A percentile compares a stretch with the other conserved stretches of the same genome.
phyloP scores from a whole-genome alignment of 2,797 vertebrate species.

The Pantherophis alleghaniensis region DNA sequence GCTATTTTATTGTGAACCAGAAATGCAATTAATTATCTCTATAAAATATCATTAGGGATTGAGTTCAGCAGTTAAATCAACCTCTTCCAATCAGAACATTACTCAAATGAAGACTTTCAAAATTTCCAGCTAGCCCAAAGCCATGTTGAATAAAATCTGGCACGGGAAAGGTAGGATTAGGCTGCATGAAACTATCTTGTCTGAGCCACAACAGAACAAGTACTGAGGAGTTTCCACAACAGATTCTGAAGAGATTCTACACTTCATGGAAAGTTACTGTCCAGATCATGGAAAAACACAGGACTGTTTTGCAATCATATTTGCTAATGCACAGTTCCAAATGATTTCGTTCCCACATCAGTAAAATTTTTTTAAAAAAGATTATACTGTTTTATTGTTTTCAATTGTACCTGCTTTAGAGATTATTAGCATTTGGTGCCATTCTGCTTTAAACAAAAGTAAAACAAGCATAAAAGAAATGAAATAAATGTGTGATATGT shows the following conservation, averaged over 20 bases:
- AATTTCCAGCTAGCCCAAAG: not conserved
- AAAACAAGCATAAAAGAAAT: not conserved
- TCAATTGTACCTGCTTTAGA: not conserved
- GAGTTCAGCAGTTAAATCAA: not conserved
- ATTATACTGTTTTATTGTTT: not conserved
- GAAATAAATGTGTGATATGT: not conserved
- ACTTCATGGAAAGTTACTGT: conserved; percentile 5
- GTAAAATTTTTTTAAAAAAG: too few species aligned
- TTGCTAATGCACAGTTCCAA: not conserved
- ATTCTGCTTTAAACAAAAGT: not conserved
- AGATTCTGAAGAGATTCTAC: not conserved
- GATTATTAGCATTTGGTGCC: not conserved
- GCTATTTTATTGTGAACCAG: not conserved
- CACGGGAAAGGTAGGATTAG: not conserved
- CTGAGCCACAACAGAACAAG: not conserved
- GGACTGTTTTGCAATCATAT: not conserved
- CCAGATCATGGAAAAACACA: not conserved
- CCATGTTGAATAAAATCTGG: not conserved
- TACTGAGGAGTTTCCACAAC: not conserved
- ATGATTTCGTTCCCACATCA: not conserved
- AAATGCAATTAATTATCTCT: not conserved
- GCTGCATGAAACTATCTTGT: not conserved
- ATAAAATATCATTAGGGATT: not conserved
- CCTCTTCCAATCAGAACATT: not conserved
- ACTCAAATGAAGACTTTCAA: not conserved